Conservation (phyloP, 2,888 invertebrate genomes). For the Athetis lepigone region DNA sequence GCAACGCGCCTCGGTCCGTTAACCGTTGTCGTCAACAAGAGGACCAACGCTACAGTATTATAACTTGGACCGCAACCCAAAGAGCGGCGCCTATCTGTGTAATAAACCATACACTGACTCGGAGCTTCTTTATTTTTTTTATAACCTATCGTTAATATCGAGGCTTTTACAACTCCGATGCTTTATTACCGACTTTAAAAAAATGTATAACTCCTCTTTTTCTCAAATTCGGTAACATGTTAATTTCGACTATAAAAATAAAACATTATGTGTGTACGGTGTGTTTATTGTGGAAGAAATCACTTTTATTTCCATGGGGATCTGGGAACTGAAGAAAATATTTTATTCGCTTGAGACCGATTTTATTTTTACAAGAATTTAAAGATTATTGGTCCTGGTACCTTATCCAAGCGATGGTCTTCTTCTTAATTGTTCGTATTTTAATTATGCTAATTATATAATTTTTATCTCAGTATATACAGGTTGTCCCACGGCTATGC, state of each 20-base stretch:
- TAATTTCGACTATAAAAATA: slow-evolving; percentile 86
- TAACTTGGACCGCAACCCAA: slow-evolving; percentile 50
- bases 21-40: no score
- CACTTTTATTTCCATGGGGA: slow-evolving; percentile 50
- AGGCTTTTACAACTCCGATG: slow-evolving; percentile 84
- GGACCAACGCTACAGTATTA: slow-evolving; percentile 18
- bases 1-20: no score
- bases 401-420: background rate
- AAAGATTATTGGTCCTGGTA: background rate
- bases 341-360: background rate
- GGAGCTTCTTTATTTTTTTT: slow-evolving; percentile 86
- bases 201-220: slow-evolving; percentile 66
- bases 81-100: slow-evolving; percentile 82
- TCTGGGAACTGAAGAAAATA: slow-evolving; percentile 20
- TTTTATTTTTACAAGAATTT: background rate
- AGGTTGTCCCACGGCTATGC: no score
- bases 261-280: slow-evolving; percentile 67
- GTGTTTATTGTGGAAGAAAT: slow-evolving; percentile 59
- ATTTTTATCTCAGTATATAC: no score
- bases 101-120: slow-evolving; percentile 82
- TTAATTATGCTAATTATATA: no score
- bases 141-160: slow-evolving; percentile 87
- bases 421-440: no score
- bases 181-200: slow-evolving; percentile 83
- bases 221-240: slow-evolving; percentile 84